These are phyloP conservation scores for Synanthedon myopaeformis DNA, from an alignment of 2,888 invertebrate genomes.

Conservation along the genomic window DNA sequence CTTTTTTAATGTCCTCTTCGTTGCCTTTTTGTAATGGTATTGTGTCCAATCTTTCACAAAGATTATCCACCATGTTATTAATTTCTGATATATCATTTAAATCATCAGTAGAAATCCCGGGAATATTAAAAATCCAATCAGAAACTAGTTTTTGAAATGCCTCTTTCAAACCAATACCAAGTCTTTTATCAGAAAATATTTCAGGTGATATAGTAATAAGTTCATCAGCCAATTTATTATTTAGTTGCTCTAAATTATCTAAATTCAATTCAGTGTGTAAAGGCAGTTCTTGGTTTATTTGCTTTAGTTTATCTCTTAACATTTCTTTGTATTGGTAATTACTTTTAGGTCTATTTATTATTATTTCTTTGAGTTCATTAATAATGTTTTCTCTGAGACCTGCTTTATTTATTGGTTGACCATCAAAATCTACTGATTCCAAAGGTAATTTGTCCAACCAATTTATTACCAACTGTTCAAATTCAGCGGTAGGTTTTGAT, in stretches of 20 bases:
- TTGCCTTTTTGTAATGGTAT: constrained; percentile 7
- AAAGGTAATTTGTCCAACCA: constrained; percentile 15
- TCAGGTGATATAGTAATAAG: constrained; percentile 8
- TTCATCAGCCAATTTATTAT: constrained; percentile 11
- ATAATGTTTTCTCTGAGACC: constrained; percentile 10
- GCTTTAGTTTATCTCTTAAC: constrained; percentile 12
- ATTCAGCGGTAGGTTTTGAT: constrained; percentile 10
- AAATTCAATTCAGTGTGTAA: background rate
- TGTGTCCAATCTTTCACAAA: background rate
- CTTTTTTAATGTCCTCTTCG: constrained; percentile 6
- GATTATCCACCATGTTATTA: background rate
- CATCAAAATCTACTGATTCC: constrained; percentile 2
- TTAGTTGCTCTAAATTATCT: constrained; percentile 5
- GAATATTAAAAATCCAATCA: constrained; percentile 10
- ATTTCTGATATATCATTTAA: background rate
- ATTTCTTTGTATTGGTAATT: constrained; percentile 9
- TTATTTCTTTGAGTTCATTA: constrained; percentile 12
- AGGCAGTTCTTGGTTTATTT: background rate
- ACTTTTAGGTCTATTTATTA: constrained; percentile 8
- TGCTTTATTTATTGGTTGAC: constrained; percentile 6
- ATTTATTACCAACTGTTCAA: constrained; percentile 10
- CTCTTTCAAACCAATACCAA: background rate
- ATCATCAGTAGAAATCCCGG: constrained; percentile 1
- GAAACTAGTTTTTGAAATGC: constrained; percentile 8
- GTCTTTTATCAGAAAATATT: constrained; percentile 1